Evolutionary conservation across 2,888 invertebrate species (phyloP).

Genomic region (Epistrophe eligans): DNA sequence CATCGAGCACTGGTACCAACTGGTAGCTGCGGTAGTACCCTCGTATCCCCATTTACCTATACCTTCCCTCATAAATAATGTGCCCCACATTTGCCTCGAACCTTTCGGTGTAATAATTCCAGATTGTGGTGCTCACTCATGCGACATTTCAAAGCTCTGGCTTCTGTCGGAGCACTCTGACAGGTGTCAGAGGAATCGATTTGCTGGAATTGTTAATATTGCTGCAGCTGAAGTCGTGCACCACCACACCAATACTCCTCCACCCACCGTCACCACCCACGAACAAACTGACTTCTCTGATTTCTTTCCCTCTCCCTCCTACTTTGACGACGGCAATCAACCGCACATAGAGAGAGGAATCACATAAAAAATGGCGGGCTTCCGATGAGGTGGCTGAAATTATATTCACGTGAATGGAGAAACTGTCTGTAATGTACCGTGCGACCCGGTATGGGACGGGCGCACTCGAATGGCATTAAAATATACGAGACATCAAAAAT

Average conservation of each 20-base stretch:
- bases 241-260: not conserved
- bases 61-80: slow-evolving; percentile 65
- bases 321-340: slow-evolving; percentile 47
- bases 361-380: slow-evolving; percentile 43
- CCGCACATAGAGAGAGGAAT: slow-evolving; percentile 54
- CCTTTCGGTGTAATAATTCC: slow-evolving; percentile 65
- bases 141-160: slow-evolving; percentile 75
- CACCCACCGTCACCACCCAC: not conserved
- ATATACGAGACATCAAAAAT: slow-evolving; percentile 75
- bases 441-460: slow-evolving; percentile 28
- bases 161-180: slow-evolving; percentile 73
- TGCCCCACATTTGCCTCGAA: slow-evolving; percentile 29
- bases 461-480: slow-evolving; percentile 67
- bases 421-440: slow-evolving; percentile 52
- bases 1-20: slow-evolving; percentile 10
- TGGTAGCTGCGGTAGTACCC: not conserved
- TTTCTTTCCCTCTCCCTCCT: slow-evolving; percentile 38
- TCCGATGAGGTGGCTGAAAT: slow-evolving; percentile 64
- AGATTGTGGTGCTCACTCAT: slow-evolving; percentile 73
- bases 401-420: slow-evolving; percentile 65
- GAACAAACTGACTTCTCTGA: slow-evolving; percentile 31
- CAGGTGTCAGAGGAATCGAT: slow-evolving; percentile 75
- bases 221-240: slow-evolving; percentile 64
- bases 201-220: slow-evolving; percentile 74
- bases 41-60: slow-evolving; percentile 33